Base-by-base conservation (phyloP, 2,888 invertebrate genomes). In the Netelia fuscicornis region DNA sequence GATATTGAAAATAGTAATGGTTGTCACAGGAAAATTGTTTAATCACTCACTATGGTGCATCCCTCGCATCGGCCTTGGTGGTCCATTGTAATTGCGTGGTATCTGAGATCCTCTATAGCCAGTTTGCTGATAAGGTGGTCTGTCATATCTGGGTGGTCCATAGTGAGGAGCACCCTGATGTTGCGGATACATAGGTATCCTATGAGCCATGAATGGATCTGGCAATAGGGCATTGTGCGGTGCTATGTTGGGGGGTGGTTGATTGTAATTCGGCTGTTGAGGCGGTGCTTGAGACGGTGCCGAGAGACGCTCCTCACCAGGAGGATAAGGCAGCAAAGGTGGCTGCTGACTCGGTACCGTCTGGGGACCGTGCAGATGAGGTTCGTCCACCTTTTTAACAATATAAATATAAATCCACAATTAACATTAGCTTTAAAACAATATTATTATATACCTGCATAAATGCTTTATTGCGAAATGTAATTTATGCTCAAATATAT, bases 61-160 rank as follows among this genome's bases (percentile, higher is more conserved):
- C 67, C 93, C 93, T 68, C 93, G 94, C 86, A 93, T 91, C 11
- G 93, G 93, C 65, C 94, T 92, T 48, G 90, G 92, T 74, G 89
- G 92, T 20, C 91, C 93, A 86, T 93, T 93, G 65, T 93, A 93
- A 87, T 92, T 94, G 52, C 94, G 92, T 9, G 92, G 91, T 67
- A 93, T 90, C 70, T 91, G 93, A 13, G 88, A 87, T 8, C 92
- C 92, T 72, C 93, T 89, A 54, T 92, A 93, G 13, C 91, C 90
- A 44, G 91, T 90, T 65, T 91, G 92, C 64, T 92, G 92, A 88
- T 92, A 93, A 78, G 92, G 91, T n/a, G 92, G 92, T 84, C 93
- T 89, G 23, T 92, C 92, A 52, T 92, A 92, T 75, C 93, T 90
- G 2, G 93, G 87, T 74, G 87, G 87, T 13, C 88, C 88, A 67